Conservation (phyloP, 2,113 vertebrate genomes). For the Pyxicephalus adspersus region DNA sequence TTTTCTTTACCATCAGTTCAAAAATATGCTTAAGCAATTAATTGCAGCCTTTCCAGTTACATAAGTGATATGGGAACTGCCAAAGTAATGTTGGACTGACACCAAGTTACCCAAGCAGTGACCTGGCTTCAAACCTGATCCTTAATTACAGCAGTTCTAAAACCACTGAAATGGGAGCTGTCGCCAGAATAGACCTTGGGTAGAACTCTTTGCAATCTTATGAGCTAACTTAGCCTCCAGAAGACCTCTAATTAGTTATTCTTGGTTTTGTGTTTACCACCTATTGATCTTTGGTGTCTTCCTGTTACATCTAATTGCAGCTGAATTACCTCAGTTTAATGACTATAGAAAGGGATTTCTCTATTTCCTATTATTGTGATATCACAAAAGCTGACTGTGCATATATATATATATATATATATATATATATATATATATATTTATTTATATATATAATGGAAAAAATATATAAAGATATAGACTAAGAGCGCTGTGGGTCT, state of each 20-base stretch:
- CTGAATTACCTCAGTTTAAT: constrained; percentile 59
- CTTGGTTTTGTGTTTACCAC: constrained; percentile 28
- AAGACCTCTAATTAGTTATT: constrained; percentile 58
- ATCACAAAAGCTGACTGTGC: constrained; percentile 18
- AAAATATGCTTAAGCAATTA: constrained; percentile 1
- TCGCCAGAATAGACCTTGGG: constrained; percentile 49
- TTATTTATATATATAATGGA: too few species aligned
- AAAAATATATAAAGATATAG: too few species aligned
- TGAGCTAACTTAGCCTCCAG: constrained; percentile 27
- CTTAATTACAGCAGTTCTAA: constrained; percentile 40
- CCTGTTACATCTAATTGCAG: constrained; percentile 56
- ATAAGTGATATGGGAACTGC: constrained; percentile 34
- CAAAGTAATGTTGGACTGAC: background rate
- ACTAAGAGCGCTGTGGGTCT: too few species aligned
- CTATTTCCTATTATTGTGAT: constrained; percentile 28
- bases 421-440: too few species aligned
- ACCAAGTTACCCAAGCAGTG: background rate
- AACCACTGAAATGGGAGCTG: constrained; percentile 56
- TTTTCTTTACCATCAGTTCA: too few species aligned
- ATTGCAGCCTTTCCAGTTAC: constrained; percentile 13
- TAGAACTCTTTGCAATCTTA: constrained; percentile 48
- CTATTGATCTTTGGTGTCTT: constrained; percentile 58
- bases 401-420: background rate
- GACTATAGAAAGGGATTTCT: constrained; percentile 48
- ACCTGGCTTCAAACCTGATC: constrained; percentile 36